Percentiles rank a stretch among this genome's conserved stretches.
Conservation (phyloP, 2,888 invertebrate genomes). For the Drosophila limbata region DNA sequence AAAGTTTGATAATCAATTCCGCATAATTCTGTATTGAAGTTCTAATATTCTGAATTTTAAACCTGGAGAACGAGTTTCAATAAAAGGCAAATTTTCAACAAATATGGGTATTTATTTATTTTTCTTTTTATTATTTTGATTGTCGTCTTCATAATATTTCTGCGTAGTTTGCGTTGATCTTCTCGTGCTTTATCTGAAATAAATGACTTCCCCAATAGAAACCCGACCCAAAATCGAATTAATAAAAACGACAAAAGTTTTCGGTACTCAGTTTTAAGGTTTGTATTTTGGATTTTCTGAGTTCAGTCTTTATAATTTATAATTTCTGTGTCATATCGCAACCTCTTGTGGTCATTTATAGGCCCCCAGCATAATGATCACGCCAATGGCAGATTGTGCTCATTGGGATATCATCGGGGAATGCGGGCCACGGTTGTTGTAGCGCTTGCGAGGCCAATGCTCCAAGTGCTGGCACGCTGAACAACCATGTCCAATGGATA, state of each 20-base stretch:
- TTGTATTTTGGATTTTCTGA: slow-evolving; percentile 35
- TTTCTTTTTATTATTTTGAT: not conserved
- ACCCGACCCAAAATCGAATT: not conserved
- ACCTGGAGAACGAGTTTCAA: not conserved
- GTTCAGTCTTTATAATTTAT: slow-evolving; percentile 55
- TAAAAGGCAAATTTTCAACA: not conserved
- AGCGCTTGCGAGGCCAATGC: slow-evolving; percentile 43
- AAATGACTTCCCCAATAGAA: not conserved
- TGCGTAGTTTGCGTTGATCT: too few relatives aligned
- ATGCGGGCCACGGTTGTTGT: slow-evolving; percentile 30
- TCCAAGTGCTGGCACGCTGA: slow-evolving; percentile 50
- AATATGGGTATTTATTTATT: not conserved
- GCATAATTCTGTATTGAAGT: not conserved
- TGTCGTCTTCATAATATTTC: too few relatives aligned
- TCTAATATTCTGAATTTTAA: too few relatives aligned
- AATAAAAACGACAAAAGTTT: slow-evolving; percentile 6
- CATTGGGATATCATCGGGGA: slow-evolving; percentile 25
- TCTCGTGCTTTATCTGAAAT: not conserved
- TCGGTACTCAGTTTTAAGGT: slow-evolving; percentile 18
- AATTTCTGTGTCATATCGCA: not conserved
- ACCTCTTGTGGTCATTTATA: slow-evolving; percentile 58
- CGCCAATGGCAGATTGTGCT: slow-evolving; percentile 5
- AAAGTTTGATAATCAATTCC: not conserved
- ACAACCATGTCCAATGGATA: slow-evolving; percentile 31
- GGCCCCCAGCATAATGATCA: slow-evolving; percentile 51